phyloP scores from a whole-genome alignment of 2,797 vertebrate species.

The Agapornis canus region DNA sequence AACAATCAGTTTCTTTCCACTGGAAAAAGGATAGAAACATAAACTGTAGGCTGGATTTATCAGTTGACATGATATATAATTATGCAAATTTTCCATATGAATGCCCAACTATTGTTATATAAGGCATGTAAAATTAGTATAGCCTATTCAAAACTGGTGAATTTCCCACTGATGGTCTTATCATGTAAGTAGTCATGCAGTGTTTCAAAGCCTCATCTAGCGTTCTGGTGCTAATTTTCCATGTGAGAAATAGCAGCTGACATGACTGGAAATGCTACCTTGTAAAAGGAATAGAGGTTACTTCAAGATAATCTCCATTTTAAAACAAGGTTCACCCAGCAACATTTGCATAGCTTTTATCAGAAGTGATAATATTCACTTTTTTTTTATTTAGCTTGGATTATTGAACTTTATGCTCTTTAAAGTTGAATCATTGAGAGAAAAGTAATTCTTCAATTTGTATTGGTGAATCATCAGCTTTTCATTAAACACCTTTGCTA shows the following conservation, averaged over 20 bases:
- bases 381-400: not conserved
- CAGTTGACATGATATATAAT: not conserved
- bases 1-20: not conserved
- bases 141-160: not conserved
- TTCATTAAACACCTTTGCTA: not conserved
- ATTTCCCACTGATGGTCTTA: not conserved
- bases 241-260: not conserved
- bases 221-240: not conserved
- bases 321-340: not conserved
- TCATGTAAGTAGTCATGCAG: not conserved
- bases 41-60: not conserved
- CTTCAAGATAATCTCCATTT: not conserved
- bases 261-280: not conserved
- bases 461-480: not conserved
- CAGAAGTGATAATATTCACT: not conserved
- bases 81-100: not conserved
- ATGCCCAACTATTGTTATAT: not conserved
- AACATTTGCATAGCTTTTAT: not conserved
- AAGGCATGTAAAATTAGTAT: not conserved
- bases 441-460: not conserved
- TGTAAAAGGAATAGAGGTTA: not conserved
- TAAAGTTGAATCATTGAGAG: not conserved
- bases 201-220: not conserved
- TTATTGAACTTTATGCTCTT: not conserved
- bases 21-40: not conserved